These are phyloP conservation scores for Caradrina clavipalpis DNA, from an alignment of 2,888 invertebrate species.

Conservation along the genomic window DNA sequence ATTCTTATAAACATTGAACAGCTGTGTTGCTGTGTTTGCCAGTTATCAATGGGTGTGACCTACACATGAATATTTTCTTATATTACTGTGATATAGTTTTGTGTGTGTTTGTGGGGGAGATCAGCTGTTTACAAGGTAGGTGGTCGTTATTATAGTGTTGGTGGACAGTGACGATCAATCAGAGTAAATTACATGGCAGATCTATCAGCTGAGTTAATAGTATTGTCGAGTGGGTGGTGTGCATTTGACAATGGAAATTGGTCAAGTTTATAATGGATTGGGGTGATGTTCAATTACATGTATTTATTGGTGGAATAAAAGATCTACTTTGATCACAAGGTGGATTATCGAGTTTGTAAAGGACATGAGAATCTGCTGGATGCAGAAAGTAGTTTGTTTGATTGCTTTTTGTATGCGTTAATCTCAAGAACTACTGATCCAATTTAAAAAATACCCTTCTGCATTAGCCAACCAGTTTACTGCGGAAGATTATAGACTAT, in stretches of 20 bases:
- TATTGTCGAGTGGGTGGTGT: slow-evolving; percentile 23
- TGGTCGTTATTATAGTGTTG: slow-evolving; percentile 3
- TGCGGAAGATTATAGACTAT: no score
- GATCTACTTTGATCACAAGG: no score
- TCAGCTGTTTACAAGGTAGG: slow-evolving; percentile 33
- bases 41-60: slow-evolving; percentile 55
- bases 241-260: slow-evolving; percentile 33
- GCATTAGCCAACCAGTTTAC: no score
- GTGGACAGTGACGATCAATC: slow-evolving; percentile 30
- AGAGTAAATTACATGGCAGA: slow-evolving; percentile 35
- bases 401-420: no score
- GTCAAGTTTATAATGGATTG: slow-evolving; percentile 16
- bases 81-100: slow-evolving; percentile 5
- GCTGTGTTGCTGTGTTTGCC: slow-evolving; percentile 46
- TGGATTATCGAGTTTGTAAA: no score
- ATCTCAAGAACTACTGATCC: no score
- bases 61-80: slow-evolving; percentile 26
- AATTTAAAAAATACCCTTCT: no score
- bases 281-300: not conserved
- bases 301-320: not conserved
- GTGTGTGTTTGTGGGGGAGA: slow-evolving; percentile 12
- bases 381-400: no score
- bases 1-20: slow-evolving; percentile 55
- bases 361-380: no score
- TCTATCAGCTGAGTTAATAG: slow-evolving; percentile 48